Percentiles rank a stretch among this genome's conserved stretches.
phyloP scores from a whole-genome alignment of 2,113 vertebrate genomes.

The Pterophyllum scalare region DNA sequence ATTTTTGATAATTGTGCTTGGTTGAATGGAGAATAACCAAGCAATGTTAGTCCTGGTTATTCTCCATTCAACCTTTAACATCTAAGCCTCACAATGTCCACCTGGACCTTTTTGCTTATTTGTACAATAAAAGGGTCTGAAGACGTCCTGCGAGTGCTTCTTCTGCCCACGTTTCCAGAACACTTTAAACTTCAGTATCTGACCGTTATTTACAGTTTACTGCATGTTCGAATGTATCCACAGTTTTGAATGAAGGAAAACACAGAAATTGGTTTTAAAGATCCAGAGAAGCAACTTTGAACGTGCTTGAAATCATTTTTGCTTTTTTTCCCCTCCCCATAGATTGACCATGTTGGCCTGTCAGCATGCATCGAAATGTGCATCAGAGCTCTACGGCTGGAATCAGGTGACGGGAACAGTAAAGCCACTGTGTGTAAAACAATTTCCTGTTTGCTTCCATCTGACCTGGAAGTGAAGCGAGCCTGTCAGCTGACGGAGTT shows the following conservation, averaged over 20 bases:
- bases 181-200: no score
- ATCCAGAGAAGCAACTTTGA: neutral
- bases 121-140: no score
- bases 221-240: no score
- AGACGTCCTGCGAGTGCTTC: no score
- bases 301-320: neutral
- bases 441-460: slow-evolving; percentile 93
- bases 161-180: no score
- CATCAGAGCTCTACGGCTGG: slow-evolving; percentile 90
- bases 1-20: neutral
- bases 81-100: no score
- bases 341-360: slow-evolving; percentile 90
- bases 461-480: slow-evolving; percentile 95
- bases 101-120: no score
- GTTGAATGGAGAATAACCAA: neutral
- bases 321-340: slow-evolving; percentile 20
- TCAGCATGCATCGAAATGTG: slow-evolving; percentile 94
- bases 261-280: no score
- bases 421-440: slow-evolving; percentile 98
- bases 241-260: no score
- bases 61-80: no score
- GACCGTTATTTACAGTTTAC: no score
- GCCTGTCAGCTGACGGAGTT: slow-evolving; percentile 98
- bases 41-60: no score
- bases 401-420: slow-evolving; percentile 87